Conservation (phyloP, 1,140 invertebrate genomes). For the Sycophila sp. region DNA sequence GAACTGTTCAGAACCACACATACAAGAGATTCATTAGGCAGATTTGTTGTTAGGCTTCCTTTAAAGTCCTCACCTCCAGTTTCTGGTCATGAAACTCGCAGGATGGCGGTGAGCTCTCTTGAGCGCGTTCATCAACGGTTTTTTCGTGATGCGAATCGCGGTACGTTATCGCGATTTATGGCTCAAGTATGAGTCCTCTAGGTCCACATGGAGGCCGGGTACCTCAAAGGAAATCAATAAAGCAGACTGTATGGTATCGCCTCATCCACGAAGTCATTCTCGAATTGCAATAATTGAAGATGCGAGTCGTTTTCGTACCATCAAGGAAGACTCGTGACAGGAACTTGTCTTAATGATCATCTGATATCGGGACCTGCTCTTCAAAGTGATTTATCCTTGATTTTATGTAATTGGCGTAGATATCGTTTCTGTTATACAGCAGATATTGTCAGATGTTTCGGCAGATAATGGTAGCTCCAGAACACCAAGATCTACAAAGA, state of each 20-base stretch:
- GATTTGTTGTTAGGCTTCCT: no score
- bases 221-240: neutral
- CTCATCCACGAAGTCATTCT: constrained; percentile 14
- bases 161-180: constrained; percentile 3
- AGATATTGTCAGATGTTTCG: constrained; percentile 55
- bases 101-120: no score
- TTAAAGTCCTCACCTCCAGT: no score
- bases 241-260: constrained; percentile 14
- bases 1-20: no score
- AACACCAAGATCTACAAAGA: no score
- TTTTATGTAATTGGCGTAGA: no score
- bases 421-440: constrained; percentile 40
- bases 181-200: neutral
- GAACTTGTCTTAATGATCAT: constrained; percentile 24
- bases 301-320: no score
- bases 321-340: neutral
- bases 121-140: no score
- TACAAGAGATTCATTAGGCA: no score
- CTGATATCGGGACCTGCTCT: constrained; percentile 23
- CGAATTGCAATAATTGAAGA: neutral
- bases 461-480: constrained; percentile 48
- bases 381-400: constrained; percentile 31
- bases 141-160: no score
- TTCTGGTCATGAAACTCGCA: no score
- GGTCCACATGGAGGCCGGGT: constrained; percentile 25